Evolutionary conservation across 2,797 vertebrate species (phyloP).

Genomic region (Syncerus caffer): DNA sequence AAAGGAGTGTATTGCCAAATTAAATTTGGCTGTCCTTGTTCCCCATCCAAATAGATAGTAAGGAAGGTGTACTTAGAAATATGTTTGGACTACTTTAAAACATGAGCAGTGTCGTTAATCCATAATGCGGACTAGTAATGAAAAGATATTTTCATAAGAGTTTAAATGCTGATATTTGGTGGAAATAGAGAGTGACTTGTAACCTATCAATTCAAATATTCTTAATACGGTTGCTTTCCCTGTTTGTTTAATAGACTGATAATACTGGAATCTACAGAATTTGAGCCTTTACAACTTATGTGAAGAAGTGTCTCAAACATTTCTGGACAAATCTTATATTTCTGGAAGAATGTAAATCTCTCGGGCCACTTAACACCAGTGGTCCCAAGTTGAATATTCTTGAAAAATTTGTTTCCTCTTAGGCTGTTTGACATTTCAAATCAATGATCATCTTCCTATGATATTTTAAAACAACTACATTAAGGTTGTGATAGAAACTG

Average conservation of each 20-base stretch:
- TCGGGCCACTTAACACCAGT: constrained; percentile 32
- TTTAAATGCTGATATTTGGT: constrained; percentile 77
- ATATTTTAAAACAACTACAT: constrained; percentile 16
- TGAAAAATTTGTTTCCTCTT: constrained; percentile 51
- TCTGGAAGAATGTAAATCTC: constrained; percentile 69
- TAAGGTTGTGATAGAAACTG: constrained; percentile 47
- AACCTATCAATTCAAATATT: constrained; percentile 62
- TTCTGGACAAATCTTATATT: constrained; percentile 67
- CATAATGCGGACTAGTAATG: constrained; percentile 69
- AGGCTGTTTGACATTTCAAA: constrained; percentile 54
- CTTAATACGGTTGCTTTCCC: constrained; percentile 35
- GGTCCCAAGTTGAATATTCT: constrained; percentile 38
- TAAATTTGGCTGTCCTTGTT: constrained; percentile 57
- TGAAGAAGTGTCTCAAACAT: constrained; percentile 66
- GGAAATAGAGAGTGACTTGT: constrained; percentile 60
- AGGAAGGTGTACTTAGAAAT: constrained; percentile 34
- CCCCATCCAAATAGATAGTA: constrained; percentile 19
- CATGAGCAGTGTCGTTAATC: constrained; percentile 67
- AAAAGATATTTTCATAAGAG: constrained; percentile 73
- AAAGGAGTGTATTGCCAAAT: constrained; percentile 73
- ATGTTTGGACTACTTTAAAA: constrained; percentile 54
- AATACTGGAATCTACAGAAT: constrained; percentile 74
- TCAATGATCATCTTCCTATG: constrained; percentile 15
- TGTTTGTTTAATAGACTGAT: constrained; percentile 68
- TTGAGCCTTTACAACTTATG: constrained; percentile 75